Evolutionary conservation across 2,797 vertebrate genomes (phyloP).

Genomic region (Argyrosomus regius): DNA sequence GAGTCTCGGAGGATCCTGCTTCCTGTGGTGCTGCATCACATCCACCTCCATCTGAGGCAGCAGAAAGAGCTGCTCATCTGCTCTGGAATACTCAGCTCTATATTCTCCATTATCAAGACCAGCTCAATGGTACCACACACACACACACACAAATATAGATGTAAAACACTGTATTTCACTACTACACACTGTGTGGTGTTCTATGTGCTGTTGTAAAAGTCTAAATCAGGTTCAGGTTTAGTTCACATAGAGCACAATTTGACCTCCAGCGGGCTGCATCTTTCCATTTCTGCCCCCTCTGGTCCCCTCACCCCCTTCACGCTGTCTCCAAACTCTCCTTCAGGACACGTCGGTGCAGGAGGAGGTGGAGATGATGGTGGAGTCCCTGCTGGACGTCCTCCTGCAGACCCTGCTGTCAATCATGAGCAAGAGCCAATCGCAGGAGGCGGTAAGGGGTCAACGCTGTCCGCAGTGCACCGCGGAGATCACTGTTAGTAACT

Average conservation of each 20-base stretch:
- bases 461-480: slow-evolving; percentile 98
- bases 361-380: slow-evolving; percentile 99
- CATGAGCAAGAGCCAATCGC: slow-evolving; percentile 98
- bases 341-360: slow-evolving; percentile 90
- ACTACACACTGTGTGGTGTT: too few relatives aligned
- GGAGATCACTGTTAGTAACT: slow-evolving; percentile 99
- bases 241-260: too few relatives aligned
- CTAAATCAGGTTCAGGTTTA: too few relatives aligned
- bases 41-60: slow-evolving; percentile 96
- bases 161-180: background rate
- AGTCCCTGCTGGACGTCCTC: slow-evolving; percentile 97
- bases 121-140: slow-evolving; percentile 90
- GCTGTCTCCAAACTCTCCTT: background rate
- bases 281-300: too few relatives aligned
- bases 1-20: slow-evolving; percentile 96
- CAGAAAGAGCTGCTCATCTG: slow-evolving; percentile 99
- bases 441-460: slow-evolving; percentile 99
- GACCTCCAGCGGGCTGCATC: too few relatives aligned
- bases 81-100: slow-evolving; percentile 97
- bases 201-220: too few relatives aligned
- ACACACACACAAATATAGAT: slow-evolving; percentile 28
- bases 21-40: slow-evolving; percentile 97
- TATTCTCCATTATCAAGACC: slow-evolving; percentile 97
- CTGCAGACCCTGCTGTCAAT: slow-evolving; percentile 97
- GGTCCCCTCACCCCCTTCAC: background rate